Base-by-base conservation (phyloP, 2,113 vertebrate genomes). In the Mastomys natalensis region DNA sequence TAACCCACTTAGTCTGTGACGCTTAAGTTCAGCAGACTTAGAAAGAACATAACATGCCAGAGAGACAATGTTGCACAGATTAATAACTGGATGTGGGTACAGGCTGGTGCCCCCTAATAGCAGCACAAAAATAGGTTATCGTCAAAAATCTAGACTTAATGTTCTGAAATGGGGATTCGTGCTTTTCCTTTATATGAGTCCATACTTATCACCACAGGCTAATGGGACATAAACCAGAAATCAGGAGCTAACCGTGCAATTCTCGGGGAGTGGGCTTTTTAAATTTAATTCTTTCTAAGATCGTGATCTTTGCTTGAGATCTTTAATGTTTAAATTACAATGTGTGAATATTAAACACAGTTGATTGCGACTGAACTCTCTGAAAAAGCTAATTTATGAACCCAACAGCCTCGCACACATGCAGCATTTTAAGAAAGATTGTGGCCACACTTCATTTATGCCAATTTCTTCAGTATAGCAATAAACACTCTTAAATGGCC, bases 21-120 rank as follows among this genome's bases (percentile, higher is more conserved):
- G 29, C 90, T 96, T 95, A 98, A 97, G 95, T 96, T 96, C 96
- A 93, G 93, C 96, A 87, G 97, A 95, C 97, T 96, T 96, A 51
- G 87, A 98, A 97, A 96, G 96, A 97, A 97, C 94, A 97, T 95
- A 97, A 97, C 94, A 93, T 78, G 80, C 95, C 91, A 97, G 94
- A 97, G 97, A 98, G 97, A 97, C 97, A 98, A 97, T 94, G 97
- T 97, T 97, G 95, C 87, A 93, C 94, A 97, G 94, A 97, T 97
- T 97, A 97, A 97, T 98, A 96, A 97, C 94, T 96, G 96, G 93
- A 97, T 97, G 84, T 94, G 96, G 96, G 97, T 86, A 97, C 95
- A 96, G 93, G 95, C 94, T 93, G 89, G 95, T 3, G 5, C 87
- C 96, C 96, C 84, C 91, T 98, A 97, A 97, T 96, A 97, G 97